Evolutionary conservation across 2,797 vertebrate genomes (phyloP), one percentile per base, ranked within the genome.

Genomic region (Lophius americanus): DNA sequence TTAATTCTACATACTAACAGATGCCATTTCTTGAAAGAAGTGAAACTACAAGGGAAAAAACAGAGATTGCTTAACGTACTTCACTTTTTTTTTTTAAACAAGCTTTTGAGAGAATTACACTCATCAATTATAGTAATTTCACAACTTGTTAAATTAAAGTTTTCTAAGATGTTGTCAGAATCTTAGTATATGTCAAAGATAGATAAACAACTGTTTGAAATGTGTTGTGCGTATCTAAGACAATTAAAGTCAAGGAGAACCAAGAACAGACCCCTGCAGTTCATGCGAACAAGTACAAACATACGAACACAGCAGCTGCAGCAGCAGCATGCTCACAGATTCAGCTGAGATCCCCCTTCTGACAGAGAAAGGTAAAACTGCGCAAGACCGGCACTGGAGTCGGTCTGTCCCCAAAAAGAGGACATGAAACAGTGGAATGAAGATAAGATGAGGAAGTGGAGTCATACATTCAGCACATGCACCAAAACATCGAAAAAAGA

Each of bases 401-500:
- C 72, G 67, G 76, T 68, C 57, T 43, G 54, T 70, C 73, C 23
- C 23, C 23, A 23, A 89, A 92, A 91, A 90, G 89, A 87, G 89
- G 92, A 92, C 88, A 73, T 87, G 91, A 90, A 85, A 89, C 70
- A 33, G 70, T 63, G 78, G 70, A 74, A 48, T 60, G 59, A 52
- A 73, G 75, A 58, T 60, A 41, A 76, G 75, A 91, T 85, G 88
- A 88, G 89, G 92, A 93, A 93, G 88, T 91, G 72, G 77, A 89
- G 86, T 92, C 91, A 93, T 75, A 85, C 87, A 89, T 79, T 85
- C 80, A 86, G 88, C 91, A 91, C 88, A 93, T 91, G 91, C 66
- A 69, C 75, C 46, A 36, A 85, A 84, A 66, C 0, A 57, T 70
- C 86, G 88, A 87, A 68, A 87, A 68, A 87, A 87, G 85, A 85